These are phyloP conservation scores for Drosophila ananassae DNA, from an alignment of 1,140 invertebrate species.

Conservation along the genomic window DNA sequence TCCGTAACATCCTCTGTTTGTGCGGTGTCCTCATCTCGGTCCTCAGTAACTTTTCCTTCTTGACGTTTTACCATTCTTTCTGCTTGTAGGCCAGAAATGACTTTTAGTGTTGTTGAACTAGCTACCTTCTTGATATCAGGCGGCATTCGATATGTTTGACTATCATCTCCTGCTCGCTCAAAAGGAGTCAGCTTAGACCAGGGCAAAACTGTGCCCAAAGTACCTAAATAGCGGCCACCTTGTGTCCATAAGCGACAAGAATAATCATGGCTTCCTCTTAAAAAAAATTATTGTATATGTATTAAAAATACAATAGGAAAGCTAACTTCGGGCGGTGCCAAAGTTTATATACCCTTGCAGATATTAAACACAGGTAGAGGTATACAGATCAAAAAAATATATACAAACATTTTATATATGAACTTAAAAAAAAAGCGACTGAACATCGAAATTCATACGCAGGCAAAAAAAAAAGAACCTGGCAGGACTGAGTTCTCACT, in stretches of 20 bases:
- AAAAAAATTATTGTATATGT: neutral
- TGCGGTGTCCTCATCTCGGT: neutral
- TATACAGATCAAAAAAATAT: no score
- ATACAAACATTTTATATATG: no score
- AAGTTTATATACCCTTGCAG: no score
- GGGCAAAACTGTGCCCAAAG: conserved; percentile 87
- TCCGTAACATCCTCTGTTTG: conserved; percentile 18
- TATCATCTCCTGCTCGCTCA: conserved; percentile 72
- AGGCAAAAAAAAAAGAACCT: no score
- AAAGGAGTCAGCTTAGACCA: conserved; percentile 86
- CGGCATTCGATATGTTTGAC: conserved; percentile 85
- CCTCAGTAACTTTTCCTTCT: neutral
- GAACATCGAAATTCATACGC: no score
- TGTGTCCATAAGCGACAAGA: conserved; percentile 89
- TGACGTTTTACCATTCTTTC: conserved; percentile 9
- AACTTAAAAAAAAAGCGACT: no score
- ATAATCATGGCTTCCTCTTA: conserved; percentile 89
- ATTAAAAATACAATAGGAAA: neutral
- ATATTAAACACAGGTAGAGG: no score
- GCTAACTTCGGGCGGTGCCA: no score
- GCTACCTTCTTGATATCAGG: conserved; percentile 88
- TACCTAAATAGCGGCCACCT: conserved; percentile 88
- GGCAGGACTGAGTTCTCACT: no score
- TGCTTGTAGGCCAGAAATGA: conserved; percentile 77
- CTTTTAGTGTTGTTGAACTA: conserved; percentile 88